Percentiles rank a stretch among this genome's conserved stretches.
These are phyloP conservation scores for Colius striatus DNA, from an alignment of 2,113 vertebrate species.

Conservation along the genomic window DNA sequence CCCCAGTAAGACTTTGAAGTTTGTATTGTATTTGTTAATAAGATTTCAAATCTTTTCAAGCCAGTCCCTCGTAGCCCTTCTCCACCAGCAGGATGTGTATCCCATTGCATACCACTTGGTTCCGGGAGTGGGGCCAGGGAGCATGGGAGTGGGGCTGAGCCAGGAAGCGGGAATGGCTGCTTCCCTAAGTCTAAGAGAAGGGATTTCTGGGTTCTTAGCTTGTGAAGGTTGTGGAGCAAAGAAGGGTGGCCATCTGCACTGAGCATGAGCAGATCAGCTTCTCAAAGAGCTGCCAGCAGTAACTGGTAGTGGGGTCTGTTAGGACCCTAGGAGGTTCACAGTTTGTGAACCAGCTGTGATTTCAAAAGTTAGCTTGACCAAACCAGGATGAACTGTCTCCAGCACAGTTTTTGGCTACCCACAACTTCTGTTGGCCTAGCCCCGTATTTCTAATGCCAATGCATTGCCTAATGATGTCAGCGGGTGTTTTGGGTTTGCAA, in stretches of 20 bases:
- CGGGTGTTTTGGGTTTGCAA: slow-evolving; percentile 62
- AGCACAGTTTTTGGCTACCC: slow-evolving; percentile 58
- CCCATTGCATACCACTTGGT: slow-evolving; percentile 40
- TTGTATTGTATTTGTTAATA: slow-evolving; percentile 64
- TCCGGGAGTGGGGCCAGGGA: slow-evolving; percentile 24
- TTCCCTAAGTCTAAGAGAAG: neutral
- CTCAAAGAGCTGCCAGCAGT: neutral
- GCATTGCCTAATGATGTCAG: slow-evolving; percentile 67
- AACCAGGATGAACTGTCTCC: slow-evolving; percentile 7
- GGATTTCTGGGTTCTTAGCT: slow-evolving; percentile 1
- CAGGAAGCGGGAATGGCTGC: neutral
- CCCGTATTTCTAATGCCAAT: slow-evolving; percentile 1
- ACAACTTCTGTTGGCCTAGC: slow-evolving; percentile 19
- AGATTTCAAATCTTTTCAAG: slow-evolving; percentile 49
- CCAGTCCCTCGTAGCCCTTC: slow-evolving; percentile 18
- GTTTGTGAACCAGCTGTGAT: slow-evolving; percentile 10
- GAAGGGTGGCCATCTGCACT: accelerated
- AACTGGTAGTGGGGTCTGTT: neutral
- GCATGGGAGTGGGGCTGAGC: neutral
- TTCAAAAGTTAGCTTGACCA: slow-evolving; percentile 25
- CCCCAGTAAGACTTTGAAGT: slow-evolving; percentile 60
- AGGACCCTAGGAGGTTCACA: neutral
- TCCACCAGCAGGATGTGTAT: slow-evolving; percentile 30
- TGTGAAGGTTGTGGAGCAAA: neutral
- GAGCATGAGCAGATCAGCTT: neutral